Percentiles rank a stretch among this genome's conserved stretches.
These are phyloP conservation scores for Synchiropus splendidus DNA, from an alignment of 2,113 vertebrate species.

Conservation along the genomic window DNA sequence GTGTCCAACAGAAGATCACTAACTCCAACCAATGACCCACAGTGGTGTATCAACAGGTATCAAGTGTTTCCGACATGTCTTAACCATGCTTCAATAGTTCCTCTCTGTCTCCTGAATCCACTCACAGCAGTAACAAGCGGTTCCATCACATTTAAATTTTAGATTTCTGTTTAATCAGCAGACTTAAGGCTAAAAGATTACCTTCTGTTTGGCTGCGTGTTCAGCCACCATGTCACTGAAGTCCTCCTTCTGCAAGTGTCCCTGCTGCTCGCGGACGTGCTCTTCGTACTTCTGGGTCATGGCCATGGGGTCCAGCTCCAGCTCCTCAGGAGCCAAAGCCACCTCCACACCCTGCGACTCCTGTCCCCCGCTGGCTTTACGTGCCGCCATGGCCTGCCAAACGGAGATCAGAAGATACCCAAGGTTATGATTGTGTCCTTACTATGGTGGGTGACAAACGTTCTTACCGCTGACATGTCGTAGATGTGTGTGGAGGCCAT, in stretches of 20 bases:
- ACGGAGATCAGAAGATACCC: background rate
- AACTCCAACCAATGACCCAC: too few relatives aligned
- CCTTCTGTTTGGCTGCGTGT: slow-evolving; percentile 92
- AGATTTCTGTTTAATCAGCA: too few relatives aligned
- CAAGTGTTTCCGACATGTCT: background rate
- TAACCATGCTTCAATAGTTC: background rate
- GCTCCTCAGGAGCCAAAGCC: slow-evolving; percentile 81
- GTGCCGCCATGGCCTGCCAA: slow-evolving; percentile 67
- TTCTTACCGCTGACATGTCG: slow-evolving; percentile 72
- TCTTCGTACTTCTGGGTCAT: slow-evolving; percentile 93
- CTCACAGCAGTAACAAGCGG: too few relatives aligned
- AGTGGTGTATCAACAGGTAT: too few relatives aligned
- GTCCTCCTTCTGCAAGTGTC: slow-evolving; percentile 89
- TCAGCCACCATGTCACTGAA: slow-evolving; percentile 96
- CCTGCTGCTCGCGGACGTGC: slow-evolving; percentile 85
- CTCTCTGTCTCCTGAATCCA: background rate
- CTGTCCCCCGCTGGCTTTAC: slow-evolving; percentile 65
- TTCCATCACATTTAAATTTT: too few relatives aligned
- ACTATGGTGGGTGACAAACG: background rate
- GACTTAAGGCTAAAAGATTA: too few relatives aligned
- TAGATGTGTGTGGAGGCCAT: slow-evolving; percentile 94
- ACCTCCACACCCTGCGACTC: slow-evolving; percentile 83
- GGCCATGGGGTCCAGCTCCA: slow-evolving; percentile 87
- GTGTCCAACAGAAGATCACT: too few relatives aligned
- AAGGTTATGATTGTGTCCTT: background rate